Evolutionary conservation across 2,113 vertebrate genomes (phyloP).

Genomic region (Crypturellus undulatus): DNA sequence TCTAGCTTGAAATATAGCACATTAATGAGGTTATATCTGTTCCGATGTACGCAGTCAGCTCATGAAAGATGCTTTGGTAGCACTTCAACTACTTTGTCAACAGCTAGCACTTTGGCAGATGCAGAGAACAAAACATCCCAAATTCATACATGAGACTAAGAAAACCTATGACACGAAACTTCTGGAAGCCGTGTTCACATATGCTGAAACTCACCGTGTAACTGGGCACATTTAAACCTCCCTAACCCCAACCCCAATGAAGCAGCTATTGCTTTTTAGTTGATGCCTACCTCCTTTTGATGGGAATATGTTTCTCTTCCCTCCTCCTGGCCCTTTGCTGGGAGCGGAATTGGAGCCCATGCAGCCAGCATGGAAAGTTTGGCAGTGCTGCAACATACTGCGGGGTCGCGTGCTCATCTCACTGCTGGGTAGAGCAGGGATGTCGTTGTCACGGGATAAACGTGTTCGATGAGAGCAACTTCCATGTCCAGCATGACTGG

Average conservation of each 20-base stretch:
- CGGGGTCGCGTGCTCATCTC: not conserved
- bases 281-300: not conserved
- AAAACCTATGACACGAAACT: conserved; percentile 7
- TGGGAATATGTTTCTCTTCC: not conserved
- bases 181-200: not conserved
- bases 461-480: not conserved
- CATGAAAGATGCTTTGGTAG: conserved; percentile 65
- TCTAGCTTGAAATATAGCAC: conserved; percentile 75
- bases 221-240: not conserved
- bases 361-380: not conserved
- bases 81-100: conserved; percentile 76
- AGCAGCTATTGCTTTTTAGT: not conserved
- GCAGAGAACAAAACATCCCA: conserved; percentile 21
- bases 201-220: not conserved
- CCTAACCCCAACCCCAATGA: not conserved
- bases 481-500: not conserved
- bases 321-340: not conserved
- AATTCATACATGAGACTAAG: not conserved
- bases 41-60: conserved; percentile 51
- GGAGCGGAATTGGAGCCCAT: not conserved
- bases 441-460: not conserved
- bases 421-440: not conserved
- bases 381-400: not conserved
- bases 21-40: conserved; percentile 79
- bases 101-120: conserved; percentile 63